These are phyloP conservation scores for Sphaerophoria rueppellii DNA, from an alignment of 2,888 invertebrate species.

Conservation along the genomic window DNA sequence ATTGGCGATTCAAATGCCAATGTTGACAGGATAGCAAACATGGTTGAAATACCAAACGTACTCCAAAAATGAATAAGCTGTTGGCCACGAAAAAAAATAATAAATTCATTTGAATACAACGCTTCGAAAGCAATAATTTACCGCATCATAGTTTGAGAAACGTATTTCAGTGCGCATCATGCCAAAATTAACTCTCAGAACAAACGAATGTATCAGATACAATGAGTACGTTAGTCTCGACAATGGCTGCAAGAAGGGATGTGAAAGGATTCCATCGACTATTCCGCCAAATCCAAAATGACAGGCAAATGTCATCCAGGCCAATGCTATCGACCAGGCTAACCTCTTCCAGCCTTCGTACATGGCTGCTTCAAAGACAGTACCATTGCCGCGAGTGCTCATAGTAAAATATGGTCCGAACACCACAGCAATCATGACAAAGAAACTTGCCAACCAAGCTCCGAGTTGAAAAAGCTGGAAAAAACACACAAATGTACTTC, in stretches of 20 bases:
- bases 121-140: neutral
- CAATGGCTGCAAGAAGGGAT: constrained; percentile 71
- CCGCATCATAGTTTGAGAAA: constrained; percentile 60
- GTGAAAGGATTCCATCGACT: constrained; percentile 64
- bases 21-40: constrained; percentile 76
- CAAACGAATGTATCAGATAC: constrained; percentile 66
- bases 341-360: constrained; percentile 67
- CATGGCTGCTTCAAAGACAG: constrained; percentile 33
- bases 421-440: constrained; percentile 1
- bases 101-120: neutral
- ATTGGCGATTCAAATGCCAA: constrained; percentile 81
- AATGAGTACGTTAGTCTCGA: constrained; percentile 67
- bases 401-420: constrained; percentile 24
- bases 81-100: neutral
- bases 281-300: constrained; percentile 71
- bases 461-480: neutral
- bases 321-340: constrained; percentile 70
- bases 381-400: constrained; percentile 15
- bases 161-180: constrained; percentile 29
- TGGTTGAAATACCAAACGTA: constrained; percentile 56
- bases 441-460: constrained; percentile 2
- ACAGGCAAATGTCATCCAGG: constrained; percentile 73
- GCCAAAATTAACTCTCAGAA: constrained; percentile 38
- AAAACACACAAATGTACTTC: neutral
- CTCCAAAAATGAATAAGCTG: constrained; percentile 65